Base-by-base conservation (phyloP, 1,140 invertebrate genomes). In the Nasonia vitripennis region DNA sequence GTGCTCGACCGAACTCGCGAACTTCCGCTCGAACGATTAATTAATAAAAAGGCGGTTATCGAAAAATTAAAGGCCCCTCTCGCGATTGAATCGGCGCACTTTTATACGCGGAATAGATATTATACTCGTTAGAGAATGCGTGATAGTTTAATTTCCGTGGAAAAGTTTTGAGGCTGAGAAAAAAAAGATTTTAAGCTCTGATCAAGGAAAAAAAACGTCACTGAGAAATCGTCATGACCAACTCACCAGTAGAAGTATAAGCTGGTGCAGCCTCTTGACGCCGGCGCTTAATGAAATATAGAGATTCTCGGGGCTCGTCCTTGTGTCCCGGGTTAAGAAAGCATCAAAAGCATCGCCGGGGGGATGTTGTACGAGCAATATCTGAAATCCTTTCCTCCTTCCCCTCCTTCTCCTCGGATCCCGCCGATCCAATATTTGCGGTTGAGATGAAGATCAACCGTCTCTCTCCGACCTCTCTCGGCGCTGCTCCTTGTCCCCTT, bases 361-460 rank as follows among this genome's bases (percentile, higher is more conserved):
- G 81, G 90, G 87, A 90, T 90, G 90, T 91, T 90, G 88, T 88
- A 89, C 87, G 85, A 90, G 90, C 89, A 89, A 90, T 91, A 91
- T 90, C 88, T 87, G 89, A 89, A 89, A 92, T 91, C 89, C 88
- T 90, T n/a, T 48, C 45, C 45, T 48, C 45, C 9, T 51, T 17
- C 48, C 0, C 2, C 48, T 51, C 17, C 55, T 62, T 83, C 82
- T 81, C 81, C 82, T 81, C 81, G 87, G 88, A 90, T 91, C 88
- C 27, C 87, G 87, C 86, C 88, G 88, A 89, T 90, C 89, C 88
- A 91, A 91, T 91, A 91, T 90, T 91, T 91, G 88, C 88, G 73
- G 86, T 87, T 87, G 85, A 90, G 89, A 91, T 91, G 89, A 90
- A 90, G 87, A 88, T 86, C 80, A 85, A 41, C 48, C 45, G 7